Conservation (phyloP, 2,113 vertebrate genomes). For the Tenebrosternarchus preto region DNA sequence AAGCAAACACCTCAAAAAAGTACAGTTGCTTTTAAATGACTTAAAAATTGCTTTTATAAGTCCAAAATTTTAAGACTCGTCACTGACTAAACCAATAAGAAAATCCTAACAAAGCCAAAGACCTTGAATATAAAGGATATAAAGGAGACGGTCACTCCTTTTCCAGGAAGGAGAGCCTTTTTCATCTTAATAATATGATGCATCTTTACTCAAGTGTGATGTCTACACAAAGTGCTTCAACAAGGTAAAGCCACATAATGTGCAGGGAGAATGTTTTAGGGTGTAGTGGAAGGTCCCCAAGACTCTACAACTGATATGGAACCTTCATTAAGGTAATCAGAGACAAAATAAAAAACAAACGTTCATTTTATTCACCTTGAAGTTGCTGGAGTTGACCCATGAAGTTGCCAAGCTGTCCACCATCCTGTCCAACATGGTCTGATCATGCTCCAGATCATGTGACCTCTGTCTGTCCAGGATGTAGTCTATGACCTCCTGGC, state of each 20-base stretch:
- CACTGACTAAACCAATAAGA: no score
- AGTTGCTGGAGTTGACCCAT: constrained; percentile 98
- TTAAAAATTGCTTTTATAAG: background rate
- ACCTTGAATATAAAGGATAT: background rate
- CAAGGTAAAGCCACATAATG: background rate
- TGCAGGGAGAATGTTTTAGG: background rate
- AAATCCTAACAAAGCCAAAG: no score
- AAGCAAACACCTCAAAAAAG: background rate
- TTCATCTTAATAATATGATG: constrained; percentile 15
- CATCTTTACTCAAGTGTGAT: constrained; percentile 30
- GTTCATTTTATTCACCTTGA: constrained; percentile 82
- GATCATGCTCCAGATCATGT: constrained; percentile 89
- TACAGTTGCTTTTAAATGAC: background rate
- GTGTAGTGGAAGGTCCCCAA: no score
- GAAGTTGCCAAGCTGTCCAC: constrained; percentile 90
- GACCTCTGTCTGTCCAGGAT: constrained; percentile 85
- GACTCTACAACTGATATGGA: no score
- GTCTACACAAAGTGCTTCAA: constrained; percentile 4
- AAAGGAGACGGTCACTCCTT: background rate
- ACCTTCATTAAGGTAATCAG: no score
- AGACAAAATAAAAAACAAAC: background rate
- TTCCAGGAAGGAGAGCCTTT: constrained; percentile 38
- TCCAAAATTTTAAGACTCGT: no score
- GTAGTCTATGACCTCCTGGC: constrained; percentile 88
- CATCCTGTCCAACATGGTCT: constrained; percentile 88